phyloP scores from a whole-genome alignment of 2,797 vertebrate genomes.

The Sibirionetta formosa region DNA sequence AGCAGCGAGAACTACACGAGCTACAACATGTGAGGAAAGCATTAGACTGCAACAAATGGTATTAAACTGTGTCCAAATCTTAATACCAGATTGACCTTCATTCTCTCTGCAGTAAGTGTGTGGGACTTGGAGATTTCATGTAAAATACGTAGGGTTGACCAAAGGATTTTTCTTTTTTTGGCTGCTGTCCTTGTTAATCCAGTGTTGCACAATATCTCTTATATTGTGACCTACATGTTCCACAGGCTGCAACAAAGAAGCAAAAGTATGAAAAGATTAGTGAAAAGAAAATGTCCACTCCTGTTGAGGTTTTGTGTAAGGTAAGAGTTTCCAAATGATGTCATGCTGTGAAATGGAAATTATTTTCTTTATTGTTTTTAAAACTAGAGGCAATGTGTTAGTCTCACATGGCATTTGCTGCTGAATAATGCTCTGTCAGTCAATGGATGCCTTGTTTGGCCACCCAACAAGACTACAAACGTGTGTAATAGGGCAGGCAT shows the following conservation, averaged over 20 bases:
- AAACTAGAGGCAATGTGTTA: not conserved
- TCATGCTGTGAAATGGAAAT: slow-evolving; percentile 11
- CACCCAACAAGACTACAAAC: not conserved
- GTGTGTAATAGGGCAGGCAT: not conserved
- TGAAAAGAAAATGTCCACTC: slow-evolving; percentile 99
- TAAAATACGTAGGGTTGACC: slow-evolving; percentile 49
- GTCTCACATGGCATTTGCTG: slow-evolving; percentile 1
- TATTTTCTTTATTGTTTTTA: not conserved
- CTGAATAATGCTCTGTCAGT: slow-evolving; percentile 29
- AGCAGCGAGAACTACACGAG: slow-evolving; percentile 46
- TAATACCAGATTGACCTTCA: slow-evolving; percentile 77
- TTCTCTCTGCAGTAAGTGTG: slow-evolving; percentile 66
- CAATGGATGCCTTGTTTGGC: not conserved
- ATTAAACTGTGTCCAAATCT: slow-evolving; percentile 71
- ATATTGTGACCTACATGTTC: slow-evolving; percentile 79
- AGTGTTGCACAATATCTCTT: slow-evolving; percentile 78
- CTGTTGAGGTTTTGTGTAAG: slow-evolving; percentile 99
- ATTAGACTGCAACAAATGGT: slow-evolving; percentile 70
- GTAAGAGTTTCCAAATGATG: slow-evolving; percentile 80
- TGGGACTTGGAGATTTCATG: slow-evolving; percentile 62
- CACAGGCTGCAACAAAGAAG: slow-evolving; percentile 99
- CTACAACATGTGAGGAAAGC: slow-evolving; percentile 63
- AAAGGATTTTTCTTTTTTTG: slow-evolving; percentile 45
- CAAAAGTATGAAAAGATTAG: slow-evolving; percentile 99
- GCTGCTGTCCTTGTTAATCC: slow-evolving; percentile 61